Evolutionary conservation across 1,140 invertebrate genomes (phyloP), one percentile per base, ranked within the genome.

Genomic region (Vollenhovia emeryi): DNA sequence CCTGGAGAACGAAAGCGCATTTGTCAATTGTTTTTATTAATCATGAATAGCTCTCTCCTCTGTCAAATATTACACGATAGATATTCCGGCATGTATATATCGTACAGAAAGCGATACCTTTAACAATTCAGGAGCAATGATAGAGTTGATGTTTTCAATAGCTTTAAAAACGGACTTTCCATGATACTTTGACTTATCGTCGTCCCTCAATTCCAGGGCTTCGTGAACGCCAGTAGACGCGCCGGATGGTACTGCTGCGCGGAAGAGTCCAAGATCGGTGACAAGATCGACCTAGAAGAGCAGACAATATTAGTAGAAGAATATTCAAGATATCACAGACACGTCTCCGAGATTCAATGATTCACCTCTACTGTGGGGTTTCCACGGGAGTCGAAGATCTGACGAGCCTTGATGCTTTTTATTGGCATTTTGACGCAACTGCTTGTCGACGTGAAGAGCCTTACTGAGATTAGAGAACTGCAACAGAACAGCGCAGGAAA

Each of bases 381-480:
- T 85, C 99, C 99, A 95, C 99, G 97, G 87, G 99, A 99, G 95
- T 99, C 99, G 95, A 98, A 99, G 94, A 99, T 99, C 95, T 99
- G 98, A 95, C 99, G 98, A 87, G 99, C 99, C 91, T 97, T 97
- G 93, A 99, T 98, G 84, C 97, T 96, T 94, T 97, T 96, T 93
- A 98, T 97, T 55, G 97, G 95, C 97, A 97, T 97, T 86, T 95
- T 96, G 83, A 18, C 45, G 30, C 4, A 69, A 18, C 6, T 27
- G 43, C 48, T 55, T 50, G 15, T 2, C 0, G 48, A 75, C 36
- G 87, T 86, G 69, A 87, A 87, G 30, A 90, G 90, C 24, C 92
- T 93, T 48, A n/a, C 8, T 21, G 84, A 91, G 71, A 82, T 91
- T 79, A 89, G 21, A 76, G 57, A 59, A 66, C 92, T 92, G 64